Percentiles rank a stretch among this genome's conserved stretches.
These are phyloP conservation scores for Campoletis sonorensis DNA, from an alignment of 1,140 invertebrate genomes.

Conservation along the genomic window DNA sequence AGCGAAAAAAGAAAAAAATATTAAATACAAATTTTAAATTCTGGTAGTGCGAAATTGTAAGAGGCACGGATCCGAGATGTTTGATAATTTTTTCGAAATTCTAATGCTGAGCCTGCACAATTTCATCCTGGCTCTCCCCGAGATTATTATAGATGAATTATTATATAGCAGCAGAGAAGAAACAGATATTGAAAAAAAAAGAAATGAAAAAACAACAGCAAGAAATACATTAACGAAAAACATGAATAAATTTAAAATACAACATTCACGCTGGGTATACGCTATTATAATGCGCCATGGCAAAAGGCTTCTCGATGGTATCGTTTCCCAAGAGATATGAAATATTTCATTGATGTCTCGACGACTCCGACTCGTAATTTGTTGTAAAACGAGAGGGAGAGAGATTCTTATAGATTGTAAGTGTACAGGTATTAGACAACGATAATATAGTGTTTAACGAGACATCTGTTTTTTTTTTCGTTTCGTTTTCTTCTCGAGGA, in stretches of 20 bases:
- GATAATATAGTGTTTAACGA: constrained; percentile 46
- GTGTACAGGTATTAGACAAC: constrained; percentile 66
- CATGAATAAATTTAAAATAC: neutral
- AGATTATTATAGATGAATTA: constrained; percentile 65
- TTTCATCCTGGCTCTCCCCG: constrained; percentile 65
- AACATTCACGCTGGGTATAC: constrained; percentile 60
- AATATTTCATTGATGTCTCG: constrained; percentile 10
- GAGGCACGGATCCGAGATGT: constrained; percentile 57
- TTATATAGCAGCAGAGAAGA: constrained; percentile 52
- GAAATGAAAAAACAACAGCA: neutral
- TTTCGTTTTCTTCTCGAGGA: constrained; percentile 30
- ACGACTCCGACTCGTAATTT: constrained; percentile 17
- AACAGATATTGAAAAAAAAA: too few species aligned
- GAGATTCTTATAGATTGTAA: constrained; percentile 66
- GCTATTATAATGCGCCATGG: constrained; percentile 60
- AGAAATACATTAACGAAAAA: neutral
- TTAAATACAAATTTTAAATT: constrained; percentile 12
- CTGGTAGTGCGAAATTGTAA: constrained; percentile 24
- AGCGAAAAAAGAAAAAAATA: neutral
- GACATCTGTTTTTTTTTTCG: constrained; percentile 4
- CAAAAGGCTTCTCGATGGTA: constrained; percentile 52
- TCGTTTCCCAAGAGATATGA: constrained; percentile 17
- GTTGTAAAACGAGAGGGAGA: constrained; percentile 30
- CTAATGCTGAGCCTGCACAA: constrained; percentile 55
- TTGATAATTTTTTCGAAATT: constrained; percentile 64